A percentile compares a stretch with the other conserved stretches of the same genome.
Evolutionary conservation across 2,113 vertebrate species (phyloP).

Genomic region (Oryzias curvinotus): DNA sequence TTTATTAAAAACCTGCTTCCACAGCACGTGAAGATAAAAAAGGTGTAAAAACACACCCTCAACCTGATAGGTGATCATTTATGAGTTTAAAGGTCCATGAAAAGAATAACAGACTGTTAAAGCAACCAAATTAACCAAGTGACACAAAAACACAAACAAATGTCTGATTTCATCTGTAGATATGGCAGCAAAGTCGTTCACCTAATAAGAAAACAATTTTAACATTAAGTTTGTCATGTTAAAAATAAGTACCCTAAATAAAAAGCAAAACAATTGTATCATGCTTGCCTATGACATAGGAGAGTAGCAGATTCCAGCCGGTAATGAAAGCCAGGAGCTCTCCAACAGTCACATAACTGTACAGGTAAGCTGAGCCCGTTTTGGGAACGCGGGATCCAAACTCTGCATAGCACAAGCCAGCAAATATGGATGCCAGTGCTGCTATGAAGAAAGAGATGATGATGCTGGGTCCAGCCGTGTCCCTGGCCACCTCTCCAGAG

Average conservation of each 20-base stretch:
- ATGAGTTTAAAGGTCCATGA: constrained; percentile 6
- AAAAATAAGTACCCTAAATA: no score
- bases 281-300: constrained; percentile 82
- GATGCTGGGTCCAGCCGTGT: constrained; percentile 81
- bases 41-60: background rate
- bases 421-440: constrained; percentile 80
- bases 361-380: constrained; percentile 86
- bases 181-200: background rate
- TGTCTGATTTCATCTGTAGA: no score
- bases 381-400: constrained; percentile 82
- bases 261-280: background rate
- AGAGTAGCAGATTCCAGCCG: constrained; percentile 88
- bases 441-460: constrained; percentile 86
- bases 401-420: constrained; percentile 85
- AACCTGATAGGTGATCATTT: constrained; percentile 57
- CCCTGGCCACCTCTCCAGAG: constrained; percentile 85
- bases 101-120: no score
- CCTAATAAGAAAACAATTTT: background rate
- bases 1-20: constrained; percentile 16
- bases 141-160: background rate
- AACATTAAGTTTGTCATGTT: no score
- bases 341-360: constrained; percentile 85
- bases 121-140: no score
- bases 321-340: constrained; percentile 86
- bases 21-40: constrained; percentile 40